Percentiles rank a stretch among this genome's conserved stretches.
These are phyloP conservation scores for Drosophila limbata DNA, from an alignment of 2,888 invertebrate genomes.

Conservation along the genomic window DNA sequence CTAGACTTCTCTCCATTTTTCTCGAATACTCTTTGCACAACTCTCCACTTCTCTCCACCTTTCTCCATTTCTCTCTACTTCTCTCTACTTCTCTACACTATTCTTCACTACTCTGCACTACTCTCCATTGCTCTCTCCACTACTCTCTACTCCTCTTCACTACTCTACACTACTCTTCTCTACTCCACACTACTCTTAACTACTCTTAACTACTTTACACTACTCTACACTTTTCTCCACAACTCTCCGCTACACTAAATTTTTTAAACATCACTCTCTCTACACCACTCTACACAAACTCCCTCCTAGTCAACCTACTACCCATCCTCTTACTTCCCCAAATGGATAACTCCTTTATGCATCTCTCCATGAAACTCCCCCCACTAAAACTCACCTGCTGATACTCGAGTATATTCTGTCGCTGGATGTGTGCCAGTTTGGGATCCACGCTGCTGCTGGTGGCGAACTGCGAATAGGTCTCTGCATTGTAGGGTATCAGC, in stretches of 20 bases:
- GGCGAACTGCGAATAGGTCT: constrained; percentile 85
- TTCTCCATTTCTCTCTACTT: neutral
- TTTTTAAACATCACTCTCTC: too few relatives aligned
- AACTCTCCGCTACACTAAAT: neutral
- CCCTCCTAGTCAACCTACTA: too few relatives aligned
- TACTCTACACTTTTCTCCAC: neutral
- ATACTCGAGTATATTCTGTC: constrained; percentile 85
- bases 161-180: neutral
- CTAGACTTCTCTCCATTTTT: neutral
- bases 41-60: neutral
- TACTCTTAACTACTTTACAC: neutral
- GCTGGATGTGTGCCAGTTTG: constrained; percentile 83
- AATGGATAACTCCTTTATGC: too few relatives aligned
- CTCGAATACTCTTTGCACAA: too few relatives aligned
- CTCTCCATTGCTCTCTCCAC: neutral
- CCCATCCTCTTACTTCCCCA: too few relatives aligned
- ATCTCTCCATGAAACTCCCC: too few relatives aligned
- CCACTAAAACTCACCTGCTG: constrained; percentile 82
- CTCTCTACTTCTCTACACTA: neutral
- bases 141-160: neutral
- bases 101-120: neutral
- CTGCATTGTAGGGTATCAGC: constrained; percentile 89
- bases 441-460: constrained; percentile 83
- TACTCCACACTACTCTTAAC: too few relatives aligned
- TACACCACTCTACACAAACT: too few relatives aligned